phyloP scores from a whole-genome alignment of 2,113 vertebrate genomes.

The Potamarius usumacintae region DNA sequence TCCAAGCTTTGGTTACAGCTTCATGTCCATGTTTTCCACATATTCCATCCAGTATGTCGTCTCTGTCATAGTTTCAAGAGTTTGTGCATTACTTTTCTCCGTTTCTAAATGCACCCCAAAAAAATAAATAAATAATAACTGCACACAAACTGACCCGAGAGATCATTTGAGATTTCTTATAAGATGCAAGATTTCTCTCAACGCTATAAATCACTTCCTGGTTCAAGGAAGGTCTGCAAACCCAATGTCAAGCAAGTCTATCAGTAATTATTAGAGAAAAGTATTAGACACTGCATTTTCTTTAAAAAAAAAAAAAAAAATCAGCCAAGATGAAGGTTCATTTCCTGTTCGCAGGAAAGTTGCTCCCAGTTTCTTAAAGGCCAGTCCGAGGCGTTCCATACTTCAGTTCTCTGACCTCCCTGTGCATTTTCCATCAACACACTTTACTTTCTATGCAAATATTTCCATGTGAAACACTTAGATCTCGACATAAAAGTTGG shows the following conservation, averaged over 20 bases:
- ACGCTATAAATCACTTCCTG: constrained; percentile 7
- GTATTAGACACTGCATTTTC: background rate
- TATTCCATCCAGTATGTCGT: constrained; percentile 46
- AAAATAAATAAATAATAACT: background rate
- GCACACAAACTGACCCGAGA: background rate
- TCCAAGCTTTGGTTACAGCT: constrained; percentile 75
- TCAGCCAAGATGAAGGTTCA: constrained; percentile 11
- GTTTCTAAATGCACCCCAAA: background rate
- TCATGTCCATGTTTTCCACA: constrained; percentile 59
- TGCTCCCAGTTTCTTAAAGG: background rate
- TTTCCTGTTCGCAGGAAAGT: constrained; percentile 37
- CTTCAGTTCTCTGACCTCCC: constrained; percentile 48
- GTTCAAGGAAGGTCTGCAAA: constrained; percentile 16
- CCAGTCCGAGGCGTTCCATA: constrained; percentile 9
- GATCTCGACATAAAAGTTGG: constrained; percentile 65
- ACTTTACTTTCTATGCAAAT: constrained; percentile 80
- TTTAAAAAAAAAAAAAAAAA: background rate
- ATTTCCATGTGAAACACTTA: constrained; percentile 57
- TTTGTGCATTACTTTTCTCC: constrained; percentile 2
- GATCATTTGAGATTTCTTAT: background rate
- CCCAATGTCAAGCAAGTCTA: background rate
- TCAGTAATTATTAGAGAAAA: background rate
- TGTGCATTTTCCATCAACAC: constrained; percentile 46
- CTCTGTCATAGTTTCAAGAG: constrained; percentile 21
- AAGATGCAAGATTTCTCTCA: constrained; percentile 10